Base-by-base conservation (phyloP, 2,797 vertebrate species). In the Hapalemur alaotrensis region DNA sequence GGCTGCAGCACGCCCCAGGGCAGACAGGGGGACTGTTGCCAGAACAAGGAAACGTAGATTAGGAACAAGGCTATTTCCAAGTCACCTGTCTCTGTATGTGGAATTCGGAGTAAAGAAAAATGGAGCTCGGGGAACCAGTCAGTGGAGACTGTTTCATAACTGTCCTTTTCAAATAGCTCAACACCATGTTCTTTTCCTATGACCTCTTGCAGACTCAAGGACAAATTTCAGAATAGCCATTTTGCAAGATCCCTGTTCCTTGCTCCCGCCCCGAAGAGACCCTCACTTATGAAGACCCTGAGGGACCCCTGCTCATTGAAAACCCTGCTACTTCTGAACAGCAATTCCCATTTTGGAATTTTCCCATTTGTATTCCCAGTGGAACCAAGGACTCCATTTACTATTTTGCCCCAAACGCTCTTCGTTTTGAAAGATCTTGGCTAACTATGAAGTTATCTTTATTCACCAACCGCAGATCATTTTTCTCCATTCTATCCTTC, bases 201-300 rank as follows among this genome's bases (percentile, higher is more conserved):
- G 57, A 78, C 32, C 48, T 81, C 43, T 76, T 65, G 57, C 23
- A 76, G 73, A 23, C 32, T 72, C 46, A 50, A 88, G 92, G 87
- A 23, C 80, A 79, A 25, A 69, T 75, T 48, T 75, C 52, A 76
- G 54, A 75, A 32, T 0, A 1, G 41, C 28, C 18, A 0, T 54
- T 54, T 11, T 48, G 8, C 28, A 43, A 78, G 57, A 14, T 59
- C 35, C 43, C 4, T 1, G 18, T 54, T 78, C 18, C 75, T 61
- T 22, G 43, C 20, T 43, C 7, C 22, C 3, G 2, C 2, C 22
- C 20, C 41, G 10, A 5, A 0, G 38, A 54, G 41, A 25, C 8
- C 12, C 48, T 69, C 48, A 3, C 43, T 81, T 0, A 2, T 15
- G 11, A 52, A 69, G 54, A 80, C 12, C 23, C 23, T 80, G 28